A percentile compares a stretch with the other conserved stretches of the same genome.
phyloP scores from a whole-genome alignment of 2,113 vertebrate genomes.

The Hymenochirus boettgeri region DNA sequence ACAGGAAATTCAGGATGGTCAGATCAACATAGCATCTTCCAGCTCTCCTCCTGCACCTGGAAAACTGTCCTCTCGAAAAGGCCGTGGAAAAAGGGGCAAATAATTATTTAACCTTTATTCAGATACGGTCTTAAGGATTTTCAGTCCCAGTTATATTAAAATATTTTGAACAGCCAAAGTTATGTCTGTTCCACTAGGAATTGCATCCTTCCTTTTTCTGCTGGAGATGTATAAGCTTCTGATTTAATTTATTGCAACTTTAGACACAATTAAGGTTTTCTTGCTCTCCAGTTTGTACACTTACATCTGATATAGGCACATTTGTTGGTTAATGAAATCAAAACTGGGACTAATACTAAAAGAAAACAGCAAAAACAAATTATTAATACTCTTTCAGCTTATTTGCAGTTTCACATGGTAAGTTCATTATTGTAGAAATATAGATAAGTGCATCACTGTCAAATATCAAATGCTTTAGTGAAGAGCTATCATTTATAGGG shows the following conservation, averaged over 20 bases:
- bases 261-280: background rate
- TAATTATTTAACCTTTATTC: constrained; percentile 47
- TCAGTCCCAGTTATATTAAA: background rate
- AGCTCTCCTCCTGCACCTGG: constrained; percentile 58
- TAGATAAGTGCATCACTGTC: too few relatives aligned
- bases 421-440: too few relatives aligned
- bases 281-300: background rate
- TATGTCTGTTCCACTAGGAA: background rate
- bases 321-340: too few relatives aligned
- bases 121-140: background rate
- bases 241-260: constrained; percentile 21
- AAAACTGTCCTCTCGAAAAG: constrained; percentile 74
- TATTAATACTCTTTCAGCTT: too few relatives aligned
- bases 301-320: too few relatives aligned
- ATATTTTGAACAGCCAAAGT: constrained; percentile 5
- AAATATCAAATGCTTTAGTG: too few relatives aligned
- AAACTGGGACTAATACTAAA: too few relatives aligned
- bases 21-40: constrained; percentile 83
- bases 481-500: too few relatives aligned
- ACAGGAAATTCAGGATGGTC: constrained; percentile 92
- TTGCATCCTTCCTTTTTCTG: background rate
- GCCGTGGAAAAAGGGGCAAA: constrained; percentile 87
- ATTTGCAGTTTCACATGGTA: too few relatives aligned
- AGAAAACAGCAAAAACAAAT: too few relatives aligned
- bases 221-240: background rate